These are phyloP conservation scores for Phania funesta DNA, from an alignment of 2,888 invertebrate species.

Conservation along the genomic window DNA sequence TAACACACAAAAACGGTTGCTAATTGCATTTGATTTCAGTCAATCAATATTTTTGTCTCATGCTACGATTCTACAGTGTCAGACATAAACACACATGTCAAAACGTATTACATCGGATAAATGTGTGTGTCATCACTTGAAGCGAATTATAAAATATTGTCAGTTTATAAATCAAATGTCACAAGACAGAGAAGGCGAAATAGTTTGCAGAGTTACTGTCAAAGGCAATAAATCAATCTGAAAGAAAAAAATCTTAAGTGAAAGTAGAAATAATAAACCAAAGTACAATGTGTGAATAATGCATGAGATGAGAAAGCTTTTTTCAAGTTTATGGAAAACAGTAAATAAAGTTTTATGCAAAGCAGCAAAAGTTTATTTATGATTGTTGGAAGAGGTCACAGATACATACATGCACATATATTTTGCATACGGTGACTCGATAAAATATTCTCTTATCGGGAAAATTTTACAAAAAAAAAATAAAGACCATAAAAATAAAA, in stretches of 20 bases:
- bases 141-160: conserved; percentile 51
- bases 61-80: not conserved
- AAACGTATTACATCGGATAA: conserved; percentile 58
- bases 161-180: conserved; percentile 56
- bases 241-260: conserved; percentile 41
- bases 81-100: conserved; percentile 53
- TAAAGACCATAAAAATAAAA: no score
- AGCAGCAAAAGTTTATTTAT: no score
- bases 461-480: no score
- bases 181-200: conserved; percentile 18
- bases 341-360: no score
- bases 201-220: conserved; percentile 40
- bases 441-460: no score
- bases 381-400: no score
- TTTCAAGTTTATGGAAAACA: no score
- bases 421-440: no score
- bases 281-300: no score
- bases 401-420: no score
- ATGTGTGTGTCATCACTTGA: conserved; percentile 54
- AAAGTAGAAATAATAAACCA: conserved; percentile 33
- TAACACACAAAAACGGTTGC: not conserved
- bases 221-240: conserved; percentile 51
- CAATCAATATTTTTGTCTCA: conserved; percentile 50
- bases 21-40: conserved; percentile 44
- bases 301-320: no score